Base-by-base conservation (phyloP, 1,140 invertebrate genomes). In the Drosophila lacertosa region DNA sequence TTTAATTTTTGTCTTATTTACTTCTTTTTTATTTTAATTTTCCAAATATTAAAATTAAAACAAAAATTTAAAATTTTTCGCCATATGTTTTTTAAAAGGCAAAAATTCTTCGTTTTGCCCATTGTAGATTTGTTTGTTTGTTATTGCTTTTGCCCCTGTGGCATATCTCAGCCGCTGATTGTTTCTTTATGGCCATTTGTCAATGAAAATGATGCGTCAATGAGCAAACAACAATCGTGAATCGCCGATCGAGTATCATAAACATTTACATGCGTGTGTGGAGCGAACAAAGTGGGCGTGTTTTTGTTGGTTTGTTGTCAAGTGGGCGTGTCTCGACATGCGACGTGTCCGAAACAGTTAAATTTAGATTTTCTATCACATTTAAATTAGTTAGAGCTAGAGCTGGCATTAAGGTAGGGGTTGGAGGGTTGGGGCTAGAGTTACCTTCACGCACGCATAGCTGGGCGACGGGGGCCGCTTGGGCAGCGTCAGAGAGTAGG, bases 401-500 rank as follows among this genome's bases (percentile, higher is more conserved):
- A 54, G 20, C 18, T 45, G 32, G 24, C 24, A 26, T 6, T 26
- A 6, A 6, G 24, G 1, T 24, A 4, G 22, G 22, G 22, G 1
- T 24, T 24, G 10, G 22, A 24, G 26, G 18, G 57, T 70, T 83
- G 83, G 20, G 11, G 16, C 11, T 18, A 24, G 32, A 22, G 58
- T 79, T 84, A 84, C 80, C 80, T 84, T 80, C 26, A 77, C 67
- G 57, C 80, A 84, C 44, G 62, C 63, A 60, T 77, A 90, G 51
- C 59, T 76, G 26, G 81, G 81, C 64, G 89, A 91, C 13, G 86
- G 70, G 4, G 89, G 81, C 11, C 89, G 53, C 59, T 91, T 91
- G 60, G 88, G 78, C 70, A 91, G 64, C 62, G 90, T 91, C 58
- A 91, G 69, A 53, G 91, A 91, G 60, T 91, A 91, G 55, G 90